Percentiles rank a stretch among this genome's conserved stretches.
phyloP scores from a whole-genome alignment of 2,888 invertebrate species.

The Megalurothrips usitatus region DNA sequence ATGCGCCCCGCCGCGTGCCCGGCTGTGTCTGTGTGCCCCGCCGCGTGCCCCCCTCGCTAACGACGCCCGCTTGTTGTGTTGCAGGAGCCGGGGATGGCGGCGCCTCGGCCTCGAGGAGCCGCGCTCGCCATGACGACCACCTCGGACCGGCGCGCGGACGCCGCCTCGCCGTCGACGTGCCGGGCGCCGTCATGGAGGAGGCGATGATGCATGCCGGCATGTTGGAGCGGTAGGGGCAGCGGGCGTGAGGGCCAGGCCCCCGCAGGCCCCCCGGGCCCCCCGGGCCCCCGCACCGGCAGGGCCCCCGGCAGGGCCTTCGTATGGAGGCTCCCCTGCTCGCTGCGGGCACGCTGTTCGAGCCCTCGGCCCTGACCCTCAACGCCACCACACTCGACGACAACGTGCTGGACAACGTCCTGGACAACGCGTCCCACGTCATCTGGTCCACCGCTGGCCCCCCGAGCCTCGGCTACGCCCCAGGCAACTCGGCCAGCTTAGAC shows the following conservation, averaged over 20 bases:
- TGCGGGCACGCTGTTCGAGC: neutral
- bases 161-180: too few species aligned
- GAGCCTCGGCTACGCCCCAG: neutral
- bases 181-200: neutral
- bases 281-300: neutral
- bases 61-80: too few species aligned
- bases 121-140: too few species aligned
- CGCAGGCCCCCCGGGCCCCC: neutral
- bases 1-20: too few species aligned
- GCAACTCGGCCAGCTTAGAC: neutral
- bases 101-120: neutral
- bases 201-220: neutral
- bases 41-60: too few species aligned
- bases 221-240: neutral
- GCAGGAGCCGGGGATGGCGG: too few species aligned
- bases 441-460: neutral
- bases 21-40: too few species aligned
- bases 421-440: constrained; percentile 16
- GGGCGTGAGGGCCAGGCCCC: neutral
- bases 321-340: constrained; percentile 8
- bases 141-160: too few species aligned
- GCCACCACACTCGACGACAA: neutral
- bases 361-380: neutral
- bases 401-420: neutral
- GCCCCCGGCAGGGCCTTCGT: constrained; percentile 10